A percentile compares a stretch with the other conserved stretches of the same genome.
Evolutionary conservation across 2,888 invertebrate species (phyloP).

Genomic region (Amiota mariae): DNA sequence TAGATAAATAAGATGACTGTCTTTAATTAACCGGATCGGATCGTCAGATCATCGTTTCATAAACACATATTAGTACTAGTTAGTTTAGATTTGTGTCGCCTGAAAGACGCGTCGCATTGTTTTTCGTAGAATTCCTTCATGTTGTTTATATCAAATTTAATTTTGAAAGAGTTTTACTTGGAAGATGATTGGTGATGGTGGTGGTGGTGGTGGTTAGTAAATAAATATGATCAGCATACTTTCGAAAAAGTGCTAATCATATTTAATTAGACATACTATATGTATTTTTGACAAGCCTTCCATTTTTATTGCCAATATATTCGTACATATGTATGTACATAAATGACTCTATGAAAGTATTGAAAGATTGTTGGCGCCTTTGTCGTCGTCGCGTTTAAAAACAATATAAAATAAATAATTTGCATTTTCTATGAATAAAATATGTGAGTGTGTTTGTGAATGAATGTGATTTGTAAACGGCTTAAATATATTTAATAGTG

Average conservation of each 20-base stretch:
- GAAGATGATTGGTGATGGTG: not conserved
- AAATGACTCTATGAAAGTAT: too few species aligned
- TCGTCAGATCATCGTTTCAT: too few species aligned
- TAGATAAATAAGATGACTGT: too few species aligned
- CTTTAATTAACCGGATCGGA: too few species aligned
- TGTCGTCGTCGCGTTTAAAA: too few species aligned
- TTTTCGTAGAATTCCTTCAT: conserved; percentile 19
- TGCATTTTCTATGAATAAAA: conserved; percentile 5
- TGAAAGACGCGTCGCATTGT: not conserved
- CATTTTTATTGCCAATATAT: too few species aligned
- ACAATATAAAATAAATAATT: not conserved
- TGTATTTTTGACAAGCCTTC: not conserved
- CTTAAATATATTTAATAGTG: too few species aligned
- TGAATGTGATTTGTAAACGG: too few species aligned
- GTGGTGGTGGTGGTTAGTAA: not conserved
- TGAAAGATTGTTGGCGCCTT: too few species aligned
- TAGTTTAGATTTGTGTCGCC: not conserved
- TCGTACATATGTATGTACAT: too few species aligned
- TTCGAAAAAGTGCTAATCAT: conserved; percentile 11
- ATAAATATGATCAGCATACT: not conserved
- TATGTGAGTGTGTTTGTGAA: too few species aligned
- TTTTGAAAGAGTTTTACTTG: not conserved
- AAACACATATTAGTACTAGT: too few species aligned
- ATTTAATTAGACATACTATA: not conserved
- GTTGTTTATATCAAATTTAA: not conserved